Evolutionary conservation across 2,113 vertebrate species (phyloP).

Genomic region (Colinus virginianus): DNA sequence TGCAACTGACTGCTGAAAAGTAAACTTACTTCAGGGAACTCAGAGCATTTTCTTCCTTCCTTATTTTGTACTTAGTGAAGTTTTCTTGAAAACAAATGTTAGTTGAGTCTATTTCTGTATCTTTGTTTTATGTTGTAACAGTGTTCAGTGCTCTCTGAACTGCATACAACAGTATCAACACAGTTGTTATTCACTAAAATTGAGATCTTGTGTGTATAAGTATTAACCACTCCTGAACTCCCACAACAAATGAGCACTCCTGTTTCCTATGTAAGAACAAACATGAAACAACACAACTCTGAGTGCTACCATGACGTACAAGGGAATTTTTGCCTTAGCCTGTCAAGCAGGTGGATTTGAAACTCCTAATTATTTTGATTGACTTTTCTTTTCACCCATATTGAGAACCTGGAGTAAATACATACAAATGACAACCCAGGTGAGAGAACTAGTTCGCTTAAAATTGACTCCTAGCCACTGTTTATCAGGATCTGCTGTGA

Average conservation of each 20-base stretch:
- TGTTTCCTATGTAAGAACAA: background rate
- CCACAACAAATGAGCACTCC: background rate
- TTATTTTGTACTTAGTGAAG: background rate
- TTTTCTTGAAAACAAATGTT: background rate
- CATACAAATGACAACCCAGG: background rate
- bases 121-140: background rate
- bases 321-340: background rate
- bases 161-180: background rate
- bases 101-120: background rate
- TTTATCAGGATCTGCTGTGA: no score
- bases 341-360: background rate
- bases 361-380: background rate
- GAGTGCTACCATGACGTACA: background rate
- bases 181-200: no score
- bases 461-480: background rate
- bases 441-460: background rate
- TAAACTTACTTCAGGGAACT: background rate
- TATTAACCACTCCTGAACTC: background rate
- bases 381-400: background rate
- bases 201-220: no score
- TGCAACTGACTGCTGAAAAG: accelerated
- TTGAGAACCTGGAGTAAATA: background rate
- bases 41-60: background rate
- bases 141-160: background rate
- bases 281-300: background rate